Evolutionary conservation across 1,140 invertebrate genomes (phyloP), one percentile per base, ranked within the genome.

Genomic region (Pseudomyrmex flavicornis): DNA sequence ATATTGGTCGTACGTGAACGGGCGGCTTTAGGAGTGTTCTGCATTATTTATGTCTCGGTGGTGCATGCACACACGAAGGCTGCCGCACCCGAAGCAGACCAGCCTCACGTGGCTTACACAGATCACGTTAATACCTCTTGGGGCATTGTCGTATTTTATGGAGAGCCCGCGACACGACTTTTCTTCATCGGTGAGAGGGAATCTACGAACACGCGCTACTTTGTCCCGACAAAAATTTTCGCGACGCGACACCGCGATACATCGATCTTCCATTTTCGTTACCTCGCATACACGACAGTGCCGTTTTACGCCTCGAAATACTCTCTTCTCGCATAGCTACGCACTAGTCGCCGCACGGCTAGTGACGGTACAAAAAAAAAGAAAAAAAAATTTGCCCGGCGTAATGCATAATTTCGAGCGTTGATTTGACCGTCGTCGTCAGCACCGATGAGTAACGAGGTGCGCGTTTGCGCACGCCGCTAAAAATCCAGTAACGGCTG

Each of bases 1-100:
- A 87, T 90, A 90, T 91, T 86, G 90, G 88, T 72, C 83, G 83
- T 89, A 90, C 89, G 90, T 90, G 90, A 90, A 91, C 88, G 61
- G 77, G 68, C 75, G 84, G 86, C 83, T 87, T 84, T 84, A 86
- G 68, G 82, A 87, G 85, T 82, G 83, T 86, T 90, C 87, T 90
- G 90, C 90, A 90, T 90, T 90, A 90, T 90, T 90, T 90, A 90
- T 90, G 84, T 85, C 85, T 74, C 83, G 66, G 63, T 22, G 84
- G 83, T 86, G 54, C 77, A 85, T n/a, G 44, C 20, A 44, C 35
- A 50, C 58, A 72, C 76, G 52, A 46, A 58, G 52, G 44, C 35
- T 35, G 35, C 35, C 44, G 82, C 73, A 82, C 79, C 73, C 83
- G 56, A 46, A 22, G 54, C 59, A 26, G 44, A 56, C 52, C 73